phyloP scores from a whole-genome alignment of 2,797 vertebrate species.

The Coracias cyanogaster region DNA sequence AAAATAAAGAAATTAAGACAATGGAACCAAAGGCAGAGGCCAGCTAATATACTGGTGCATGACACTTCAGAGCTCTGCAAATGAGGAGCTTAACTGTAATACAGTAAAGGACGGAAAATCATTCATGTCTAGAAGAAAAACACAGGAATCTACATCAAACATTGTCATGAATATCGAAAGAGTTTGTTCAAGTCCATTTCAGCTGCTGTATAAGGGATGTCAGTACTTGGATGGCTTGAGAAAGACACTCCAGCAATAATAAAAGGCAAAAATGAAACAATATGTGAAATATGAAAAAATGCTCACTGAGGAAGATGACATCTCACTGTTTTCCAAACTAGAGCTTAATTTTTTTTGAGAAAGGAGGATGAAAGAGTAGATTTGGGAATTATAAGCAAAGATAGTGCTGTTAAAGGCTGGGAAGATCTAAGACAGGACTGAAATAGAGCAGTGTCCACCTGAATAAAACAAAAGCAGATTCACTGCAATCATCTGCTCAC shows the following conservation, averaged over 20 bases:
- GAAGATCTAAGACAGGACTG: background rate
- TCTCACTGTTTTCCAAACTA: background rate
- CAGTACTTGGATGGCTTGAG: accelerated
- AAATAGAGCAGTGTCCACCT: background rate
- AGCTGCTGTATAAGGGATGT: background rate
- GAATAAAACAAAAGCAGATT: background rate
- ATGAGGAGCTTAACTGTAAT: background rate
- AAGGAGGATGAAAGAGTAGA: background rate
- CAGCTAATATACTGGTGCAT: background rate
- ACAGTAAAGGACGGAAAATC: background rate
- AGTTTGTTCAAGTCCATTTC: background rate
- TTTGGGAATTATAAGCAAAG: background rate
- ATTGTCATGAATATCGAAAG: background rate
- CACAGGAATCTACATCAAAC: background rate
- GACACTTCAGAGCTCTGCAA: background rate
- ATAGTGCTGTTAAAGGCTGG: background rate
- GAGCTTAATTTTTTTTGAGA: background rate
- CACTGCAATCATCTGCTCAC: background rate
- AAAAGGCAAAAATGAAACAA: background rate
- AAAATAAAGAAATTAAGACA: background rate
- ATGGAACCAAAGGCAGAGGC: background rate
- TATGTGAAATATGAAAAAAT: background rate
- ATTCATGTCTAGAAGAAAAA: accelerated
- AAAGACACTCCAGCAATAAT: background rate
- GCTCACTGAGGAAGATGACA: background rate